Percentiles rank a stretch among this genome's conserved stretches.
Conservation (phyloP, 2,113 vertebrate genomes). For the Neoarius graeffei region DNA sequence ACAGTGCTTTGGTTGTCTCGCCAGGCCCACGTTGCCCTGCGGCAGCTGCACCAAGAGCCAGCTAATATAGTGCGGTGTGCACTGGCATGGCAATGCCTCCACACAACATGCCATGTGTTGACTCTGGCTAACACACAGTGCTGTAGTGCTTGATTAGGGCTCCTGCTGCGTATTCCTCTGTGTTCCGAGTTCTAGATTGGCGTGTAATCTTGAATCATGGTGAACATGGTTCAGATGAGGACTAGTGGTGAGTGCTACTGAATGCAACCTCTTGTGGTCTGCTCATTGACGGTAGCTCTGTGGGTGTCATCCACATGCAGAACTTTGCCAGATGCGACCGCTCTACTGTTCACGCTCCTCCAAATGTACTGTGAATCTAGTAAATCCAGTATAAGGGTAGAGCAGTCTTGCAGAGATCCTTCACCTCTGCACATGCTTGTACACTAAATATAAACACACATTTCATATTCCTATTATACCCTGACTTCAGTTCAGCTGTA, state of each 20-base stretch:
- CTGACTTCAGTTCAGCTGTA: not conserved
- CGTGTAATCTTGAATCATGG: conserved; percentile 70
- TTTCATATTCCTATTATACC: not conserved
- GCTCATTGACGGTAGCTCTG: conserved; percentile 60
- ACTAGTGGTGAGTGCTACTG: conserved; percentile 73
- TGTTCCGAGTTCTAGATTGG: conserved; percentile 67
- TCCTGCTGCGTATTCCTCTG: conserved; percentile 30
- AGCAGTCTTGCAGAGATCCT: not conserved
- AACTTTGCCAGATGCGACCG: not conserved
- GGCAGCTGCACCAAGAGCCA: not conserved
- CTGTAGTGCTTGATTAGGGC: conserved; percentile 32
- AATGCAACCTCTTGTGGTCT: conserved; percentile 62
- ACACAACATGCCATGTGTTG: conserved; percentile 33
- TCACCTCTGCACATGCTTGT: not conserved
- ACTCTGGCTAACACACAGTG: conserved; percentile 26
- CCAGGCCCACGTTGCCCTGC: not conserved
- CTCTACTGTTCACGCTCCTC: conserved; percentile 5
- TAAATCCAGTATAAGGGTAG: too few relatives aligned
- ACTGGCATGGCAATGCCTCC: conserved; percentile 8
- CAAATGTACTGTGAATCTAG: not conserved
- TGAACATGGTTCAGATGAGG: conserved; percentile 70
- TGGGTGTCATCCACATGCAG: not conserved
- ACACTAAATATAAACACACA: not conserved
- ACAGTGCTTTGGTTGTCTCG: conserved; percentile 3
- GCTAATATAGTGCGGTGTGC: conserved; percentile 4